A percentile compares a stretch with the other conserved stretches of the same genome.
These are phyloP conservation scores for Cynaeus angustus DNA, from an alignment of 2,888 invertebrate species.

Conservation along the genomic window DNA sequence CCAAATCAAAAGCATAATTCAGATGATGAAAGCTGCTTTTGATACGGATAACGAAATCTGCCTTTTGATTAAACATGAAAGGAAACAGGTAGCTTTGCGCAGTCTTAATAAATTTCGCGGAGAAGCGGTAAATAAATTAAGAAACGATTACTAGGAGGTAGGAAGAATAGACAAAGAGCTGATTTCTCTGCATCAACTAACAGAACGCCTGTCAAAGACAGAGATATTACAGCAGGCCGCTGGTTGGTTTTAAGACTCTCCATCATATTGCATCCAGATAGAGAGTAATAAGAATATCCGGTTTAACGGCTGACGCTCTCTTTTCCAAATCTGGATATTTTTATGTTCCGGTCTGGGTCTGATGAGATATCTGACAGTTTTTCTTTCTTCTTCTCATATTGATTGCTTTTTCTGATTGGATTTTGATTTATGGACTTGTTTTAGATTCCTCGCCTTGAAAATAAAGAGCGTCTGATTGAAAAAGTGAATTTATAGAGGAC, in stretches of 20 bases:
- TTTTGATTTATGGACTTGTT: conserved; percentile 57
- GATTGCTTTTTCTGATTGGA: conserved; percentile 58
- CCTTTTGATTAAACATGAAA: conserved; percentile 36
- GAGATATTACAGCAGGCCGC: conserved; percentile 57
- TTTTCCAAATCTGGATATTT: conserved; percentile 54
- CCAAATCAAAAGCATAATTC: conserved; percentile 27
- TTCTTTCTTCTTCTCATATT: conserved; percentile 50
- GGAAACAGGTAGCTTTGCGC: conserved; percentile 24
- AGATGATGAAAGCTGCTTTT: conserved; percentile 33
- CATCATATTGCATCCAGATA: conserved; percentile 56
- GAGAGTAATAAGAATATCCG: conserved; percentile 55
- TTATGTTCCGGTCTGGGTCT: conserved; percentile 52
- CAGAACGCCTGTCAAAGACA: conserved; percentile 62
- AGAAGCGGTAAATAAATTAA: conserved; percentile 37
- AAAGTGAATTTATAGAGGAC: conserved; percentile 44
- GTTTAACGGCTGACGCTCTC: conserved; percentile 53
- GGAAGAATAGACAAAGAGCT: conserved; percentile 39
- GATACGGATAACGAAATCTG: conserved; percentile 36
- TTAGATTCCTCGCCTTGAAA: conserved; percentile 50
- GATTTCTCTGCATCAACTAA: conserved; percentile 59
- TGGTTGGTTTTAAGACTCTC: conserved; percentile 53
- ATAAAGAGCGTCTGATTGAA: conserved; percentile 48
- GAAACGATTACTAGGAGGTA: conserved; percentile 26
- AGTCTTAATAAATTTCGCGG: conserved; percentile 21
- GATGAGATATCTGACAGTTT: conserved; percentile 56